Evolutionary conservation across 1,140 invertebrate species (phyloP).

Genomic region (Aphis craccivora): DNA sequence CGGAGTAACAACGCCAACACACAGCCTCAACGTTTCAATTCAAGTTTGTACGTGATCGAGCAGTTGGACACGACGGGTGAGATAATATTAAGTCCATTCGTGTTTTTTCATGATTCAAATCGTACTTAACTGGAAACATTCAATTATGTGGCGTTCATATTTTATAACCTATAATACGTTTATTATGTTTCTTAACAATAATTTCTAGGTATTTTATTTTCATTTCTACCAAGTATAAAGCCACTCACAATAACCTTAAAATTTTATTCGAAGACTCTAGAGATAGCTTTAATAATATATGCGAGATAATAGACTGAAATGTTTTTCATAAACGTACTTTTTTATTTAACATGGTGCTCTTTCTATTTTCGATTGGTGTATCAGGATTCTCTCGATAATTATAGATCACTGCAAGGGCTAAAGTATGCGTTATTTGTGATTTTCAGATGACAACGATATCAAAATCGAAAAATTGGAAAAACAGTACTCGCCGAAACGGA

Average conservation of each 20-base stretch:
- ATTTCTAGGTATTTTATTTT: neutral
- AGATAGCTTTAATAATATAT: neutral
- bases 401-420: neutral
- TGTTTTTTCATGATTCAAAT: too few species aligned
- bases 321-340: neutral
- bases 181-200: neutral
- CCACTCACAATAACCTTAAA: neutral
- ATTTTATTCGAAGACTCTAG: neutral
- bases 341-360: too few species aligned
- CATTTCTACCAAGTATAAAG: neutral
- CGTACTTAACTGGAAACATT: neutral
- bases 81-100: too few species aligned
- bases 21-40: constrained; percentile 7
- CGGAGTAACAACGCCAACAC: constrained; percentile 10
- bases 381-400: neutral
- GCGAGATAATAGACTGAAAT: neutral
- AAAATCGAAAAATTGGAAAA: constrained; percentile 45
- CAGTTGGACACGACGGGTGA: constrained; percentile 6
- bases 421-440: neutral
- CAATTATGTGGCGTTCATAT: neutral
- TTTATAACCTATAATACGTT: neutral
- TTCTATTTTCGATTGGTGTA: too few species aligned
- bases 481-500: constrained; percentile 47
- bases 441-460: constrained; percentile 32
- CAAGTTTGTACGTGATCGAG: constrained; percentile 31